Base-by-base conservation (phyloP, 2,888 invertebrate species). In the Dynastes tityus region DNA sequence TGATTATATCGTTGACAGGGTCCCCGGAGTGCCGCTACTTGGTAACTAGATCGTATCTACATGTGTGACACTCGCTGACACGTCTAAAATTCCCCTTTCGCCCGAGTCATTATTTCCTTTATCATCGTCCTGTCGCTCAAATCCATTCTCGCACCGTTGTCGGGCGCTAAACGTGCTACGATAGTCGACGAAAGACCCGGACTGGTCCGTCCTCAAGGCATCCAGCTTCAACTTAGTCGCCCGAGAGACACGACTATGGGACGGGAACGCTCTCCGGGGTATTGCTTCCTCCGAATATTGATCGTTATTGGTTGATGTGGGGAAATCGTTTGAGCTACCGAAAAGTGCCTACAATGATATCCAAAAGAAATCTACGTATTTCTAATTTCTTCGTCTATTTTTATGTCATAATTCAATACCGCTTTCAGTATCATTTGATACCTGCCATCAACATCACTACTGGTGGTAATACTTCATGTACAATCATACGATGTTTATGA, bases 21-120 rank as follows among this genome's bases (percentile, higher is more conserved):
- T 78, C 80, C 81, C 81, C 81, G 79, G 53, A 80, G 82, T 81
- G 80, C 82, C 80, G 76, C 32, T 37, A 64, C 29, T 37, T 82
- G 81, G 80, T 82, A 82, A 83, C 82, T 80, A 81, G 83, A 83
- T 84, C 79, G 78, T 82, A 83, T 83, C 83, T 83, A 81, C 84
- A 83, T 83, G 82, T 83, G 84, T 84, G 84, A 83, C 84, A 84
- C 81, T 83, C 81, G 84, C 84, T 84, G 84, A 84, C 83, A 83
- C 83, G 82, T 83, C 84, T 79, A 83, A 83, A 84, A 83, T 83
- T 81, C 80, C 80, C 82, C 80, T 79, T 80, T 81, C 78, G 71
- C 79, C 80, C 78, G 63, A 79, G 80, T 82, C 81, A 81, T 83
- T 81, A 81, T 82, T 83, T 82, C 80, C 82, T 80, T 82, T 81